Base-by-base conservation (phyloP, 2,888 invertebrate species). In the Leuctra nigra region DNA sequence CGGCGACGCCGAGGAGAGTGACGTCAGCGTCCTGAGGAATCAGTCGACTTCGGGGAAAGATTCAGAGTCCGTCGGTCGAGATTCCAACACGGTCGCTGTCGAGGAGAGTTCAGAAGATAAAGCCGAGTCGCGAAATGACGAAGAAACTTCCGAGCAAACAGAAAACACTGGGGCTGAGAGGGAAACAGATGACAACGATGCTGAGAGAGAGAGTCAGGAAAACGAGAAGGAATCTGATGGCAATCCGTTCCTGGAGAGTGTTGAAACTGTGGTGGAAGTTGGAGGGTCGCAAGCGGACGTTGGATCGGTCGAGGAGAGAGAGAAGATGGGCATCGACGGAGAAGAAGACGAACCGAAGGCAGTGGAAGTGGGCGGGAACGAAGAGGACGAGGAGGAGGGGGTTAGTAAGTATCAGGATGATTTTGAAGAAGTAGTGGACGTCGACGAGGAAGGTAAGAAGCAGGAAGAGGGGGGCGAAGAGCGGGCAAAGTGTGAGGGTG, bases 121-220 rank as follows among this genome's bases (percentile, higher is more conserved):
- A 20, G 36, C 53, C n/a, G 24, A 16, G 22, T 23, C 24, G 24
- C 39, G 24, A 2, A 38, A 7, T 38, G 38, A 38, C 4, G 38
- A 6, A 16, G 41, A 14, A 29, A 29, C 7, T 29, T 7, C 6
- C 4, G 38, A 6, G 11, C 18, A 14, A 29, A 29, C 7, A 7
- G 16, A 41, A 11, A 16, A 16, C 41, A 6, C 41, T 11, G 20
- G 16, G 11, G 18, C 16, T 41, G 4, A 35, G 46, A 41, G 23
- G n/a, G 25, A 11, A 29, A 41, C 38, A 44, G 46, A 41, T 11
- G 44, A 41, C 11, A 48, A 44, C 23, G 18, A 25, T 14, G 35
- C 20, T 2, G 18, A 11, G 54, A 76, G 75, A 56, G 75, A 16
- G 75, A 75, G 4, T 74, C 76, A 54, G 74, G 73, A 68, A 68